Conservation (phyloP, 2,888 invertebrate species). For the Diaprepes abbreviatus region DNA sequence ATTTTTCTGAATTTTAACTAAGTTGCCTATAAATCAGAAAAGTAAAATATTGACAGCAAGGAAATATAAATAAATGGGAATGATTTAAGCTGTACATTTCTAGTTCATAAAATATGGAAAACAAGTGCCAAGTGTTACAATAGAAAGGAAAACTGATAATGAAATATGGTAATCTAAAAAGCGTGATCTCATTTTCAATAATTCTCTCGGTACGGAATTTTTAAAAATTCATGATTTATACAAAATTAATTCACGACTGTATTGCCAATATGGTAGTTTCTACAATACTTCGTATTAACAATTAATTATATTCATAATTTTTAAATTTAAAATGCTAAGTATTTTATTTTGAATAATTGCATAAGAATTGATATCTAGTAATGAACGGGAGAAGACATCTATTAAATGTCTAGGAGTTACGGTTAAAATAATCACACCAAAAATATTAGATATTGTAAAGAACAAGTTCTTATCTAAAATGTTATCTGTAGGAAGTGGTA, state of each 20-base stretch:
- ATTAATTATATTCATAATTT: too few relatives aligned
- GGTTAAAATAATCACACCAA: too few relatives aligned
- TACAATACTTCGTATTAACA: background rate
- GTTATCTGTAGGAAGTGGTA: too few relatives aligned
- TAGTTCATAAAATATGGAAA: constrained; percentile 39
- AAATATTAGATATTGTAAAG: too few relatives aligned
- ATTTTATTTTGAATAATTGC: too few relatives aligned
- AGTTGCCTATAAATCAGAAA: background rate
- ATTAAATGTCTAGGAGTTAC: too few relatives aligned
- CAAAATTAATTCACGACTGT: constrained; percentile 24
- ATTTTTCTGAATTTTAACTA: too few relatives aligned
- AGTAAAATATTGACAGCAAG: constrained; percentile 13
- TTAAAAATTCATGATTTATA: constrained; percentile 31
- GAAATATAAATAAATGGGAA: constrained; percentile 8
- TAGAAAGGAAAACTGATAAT: constrained; percentile 60
- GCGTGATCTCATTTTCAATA: constrained; percentile 55
- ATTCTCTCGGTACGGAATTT: constrained; percentile 24
- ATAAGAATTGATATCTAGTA: too few relatives aligned
- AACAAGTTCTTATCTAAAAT: too few relatives aligned
- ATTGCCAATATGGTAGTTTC: background rate
- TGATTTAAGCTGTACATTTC: constrained; percentile 26
- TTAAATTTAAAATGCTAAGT: too few relatives aligned
- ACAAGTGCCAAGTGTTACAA: constrained; percentile 48
- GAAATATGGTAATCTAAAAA: constrained; percentile 59
- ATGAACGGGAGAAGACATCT: too few relatives aligned